These are phyloP conservation scores for Drosophila paracracens DNA, from an alignment of 2,888 invertebrate genomes.

Conservation along the genomic window DNA sequence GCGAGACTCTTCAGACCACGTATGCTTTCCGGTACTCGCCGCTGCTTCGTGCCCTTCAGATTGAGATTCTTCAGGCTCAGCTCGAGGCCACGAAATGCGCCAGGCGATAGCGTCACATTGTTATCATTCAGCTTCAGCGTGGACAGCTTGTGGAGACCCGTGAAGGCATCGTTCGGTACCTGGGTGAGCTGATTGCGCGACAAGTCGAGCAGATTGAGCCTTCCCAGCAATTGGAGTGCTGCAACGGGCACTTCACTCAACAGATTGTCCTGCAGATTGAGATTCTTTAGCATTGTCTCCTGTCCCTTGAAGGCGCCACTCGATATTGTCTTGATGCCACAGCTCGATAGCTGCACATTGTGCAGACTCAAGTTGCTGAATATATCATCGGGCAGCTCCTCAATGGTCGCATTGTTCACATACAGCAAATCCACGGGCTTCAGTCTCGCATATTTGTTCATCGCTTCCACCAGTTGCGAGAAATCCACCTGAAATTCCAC, in stretches of 20 bases:
- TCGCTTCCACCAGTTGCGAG: constrained; percentile 89
- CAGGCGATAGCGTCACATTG: constrained; percentile 90
- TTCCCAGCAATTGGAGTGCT: constrained; percentile 89
- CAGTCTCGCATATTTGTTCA: constrained; percentile 89
- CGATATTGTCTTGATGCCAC: constrained; percentile 90
- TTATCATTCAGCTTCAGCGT: constrained; percentile 95
- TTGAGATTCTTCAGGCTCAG: constrained; percentile 94
- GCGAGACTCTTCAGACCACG: constrained; percentile 91
- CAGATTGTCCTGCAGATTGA: constrained; percentile 94
- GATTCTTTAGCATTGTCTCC: constrained; percentile 91
- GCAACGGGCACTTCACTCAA: constrained; percentile 91
- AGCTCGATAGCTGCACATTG: constrained; percentile 94
- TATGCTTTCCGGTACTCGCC: constrained; percentile 91
- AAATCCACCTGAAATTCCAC: constrained; percentile 89
- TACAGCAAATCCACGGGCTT: constrained; percentile 93
- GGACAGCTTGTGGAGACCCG: constrained; percentile 89
- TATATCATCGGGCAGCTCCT: constrained; percentile 88
- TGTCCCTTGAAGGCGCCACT: constrained; percentile 93
- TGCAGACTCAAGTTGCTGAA: constrained; percentile 90
- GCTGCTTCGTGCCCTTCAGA: constrained; percentile 93
- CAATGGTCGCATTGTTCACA: constrained; percentile 94
- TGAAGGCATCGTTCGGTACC: constrained; percentile 91
- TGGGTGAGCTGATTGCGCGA: constrained; percentile 91
- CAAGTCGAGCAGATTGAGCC: constrained; percentile 92
- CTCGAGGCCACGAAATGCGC: constrained; percentile 92